These are phyloP conservation scores for Tetranychus cinnabarinus DNA, from an alignment of 1,140 invertebrate species.

Conservation along the genomic window DNA sequence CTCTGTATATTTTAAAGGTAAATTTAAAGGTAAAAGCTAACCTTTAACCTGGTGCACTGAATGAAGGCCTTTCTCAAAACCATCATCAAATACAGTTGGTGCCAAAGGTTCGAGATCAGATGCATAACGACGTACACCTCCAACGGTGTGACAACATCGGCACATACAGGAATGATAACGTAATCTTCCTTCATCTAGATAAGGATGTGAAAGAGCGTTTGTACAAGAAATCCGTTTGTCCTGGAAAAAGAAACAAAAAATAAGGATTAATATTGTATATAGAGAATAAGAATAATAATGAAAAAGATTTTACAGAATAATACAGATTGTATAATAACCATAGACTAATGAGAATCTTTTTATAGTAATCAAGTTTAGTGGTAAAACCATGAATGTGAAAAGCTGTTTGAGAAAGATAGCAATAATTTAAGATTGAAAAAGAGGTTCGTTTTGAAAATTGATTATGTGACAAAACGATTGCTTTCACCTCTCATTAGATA, in stretches of 20 bases:
- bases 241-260: slow-evolving; percentile 22
- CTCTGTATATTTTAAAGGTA: neutral
- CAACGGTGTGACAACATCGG: slow-evolving; percentile 58
- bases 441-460: no score
- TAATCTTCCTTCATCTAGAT: slow-evolving; percentile 85
- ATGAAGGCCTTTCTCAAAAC: slow-evolving; percentile 76
- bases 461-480: no score
- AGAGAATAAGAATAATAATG: neutral
- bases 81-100: slow-evolving; percentile 65
- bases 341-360: neutral
- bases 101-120: slow-evolving; percentile 77
- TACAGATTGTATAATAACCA: neutral
- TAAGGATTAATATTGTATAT: neutral
- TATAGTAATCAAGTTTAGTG: neutral
- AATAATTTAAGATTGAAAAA: no score
- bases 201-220: slow-evolving; percentile 82
- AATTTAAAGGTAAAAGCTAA: slow-evolving; percentile 19
- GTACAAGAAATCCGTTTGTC: slow-evolving; percentile 79
- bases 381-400: no score
- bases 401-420: no score
- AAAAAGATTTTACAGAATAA: neutral
- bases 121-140: slow-evolving; percentile 54
- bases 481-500: no score
- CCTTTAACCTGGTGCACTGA: slow-evolving; percentile 84
- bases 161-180: slow-evolving; percentile 99